Base-by-base conservation (phyloP, 2,888 invertebrate genomes). In the Tryphoninae sp. region DNA sequence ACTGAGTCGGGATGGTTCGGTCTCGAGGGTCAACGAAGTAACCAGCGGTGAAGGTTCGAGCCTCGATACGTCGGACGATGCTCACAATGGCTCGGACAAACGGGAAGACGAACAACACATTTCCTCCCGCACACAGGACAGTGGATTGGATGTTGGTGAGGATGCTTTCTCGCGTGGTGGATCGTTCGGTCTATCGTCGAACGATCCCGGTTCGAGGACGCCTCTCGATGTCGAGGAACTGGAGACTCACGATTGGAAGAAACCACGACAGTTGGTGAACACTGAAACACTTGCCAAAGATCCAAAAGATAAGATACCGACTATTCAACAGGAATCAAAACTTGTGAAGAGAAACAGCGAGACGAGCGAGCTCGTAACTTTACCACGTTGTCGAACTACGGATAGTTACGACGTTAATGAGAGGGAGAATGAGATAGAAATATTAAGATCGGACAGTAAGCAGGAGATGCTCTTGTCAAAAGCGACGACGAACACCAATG, bases 31-130 rank as follows among this genome's bases (percentile, higher is more conserved):
- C 42, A 90, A 90, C 33, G 89, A 90, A 40, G 88, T 87, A 3
- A 84, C 89, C 2, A 91, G 90, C 79, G 89, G 88, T 4, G 90
- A 90, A 22, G 89, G 87, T 33, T 84, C 90, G 19, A 89, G 89
- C 40, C 87, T 88, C 11, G 90, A 86, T 3, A 89, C 87, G 3
- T 88, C 88, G 0, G 89, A 90, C 45, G 89, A 89, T 7, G 74
- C 84, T 23, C 85, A 84, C 2, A 86, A 86, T n/a, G 86, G 86
- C 33, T 82, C 83, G 4, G 82, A 80, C 7, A 88, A 89, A 26
- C 88, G 86, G 40, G 86, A 79, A 26, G 88, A 84, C 51, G 86
- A 85, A 85, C 79, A 82, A 83, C 83, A 58, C 0, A n/a, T 77
- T 1, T 81, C 80, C 11, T 81, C 84, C 7, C 61, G 83, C 8